Evolutionary conservation across 2,888 invertebrate genomes (phyloP), one percentile per base, ranked within the genome.

Genomic region (Eristalinus aeneus): DNA sequence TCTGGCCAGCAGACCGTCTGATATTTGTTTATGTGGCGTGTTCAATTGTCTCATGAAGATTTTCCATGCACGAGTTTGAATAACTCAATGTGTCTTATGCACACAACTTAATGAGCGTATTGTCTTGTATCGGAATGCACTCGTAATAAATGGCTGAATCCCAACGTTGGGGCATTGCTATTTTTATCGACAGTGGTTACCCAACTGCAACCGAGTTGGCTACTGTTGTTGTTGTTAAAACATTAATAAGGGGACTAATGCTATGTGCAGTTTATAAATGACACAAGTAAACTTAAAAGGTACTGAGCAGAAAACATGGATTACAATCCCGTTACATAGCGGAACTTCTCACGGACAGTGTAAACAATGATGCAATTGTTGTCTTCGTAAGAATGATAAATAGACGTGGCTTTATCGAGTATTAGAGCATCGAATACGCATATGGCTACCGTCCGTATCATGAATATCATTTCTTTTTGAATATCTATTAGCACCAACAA

Each of bases 1-100:
- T 85, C 80, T 85, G 84, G 84, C 71, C 27, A 58, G 39, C 84
- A 85, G 84, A 76, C 80, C 61, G 65, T 68, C 34, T 68, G 65
- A 39, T 69, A 20, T 8, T 75, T 84, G 67, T 80, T 85, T 85
- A 78, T 60, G 23, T 63, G 74, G 9, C 53, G 53, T 64, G n/a
- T 36, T 39, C 16, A 12, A 69, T 64, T 74, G 39, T 36, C 23
- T 53, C 34, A 10, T 31, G 10, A 34, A 12, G 36, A 54, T 61
- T 77, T 69, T 63, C 63, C 63, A 60, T 63, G 64, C 23, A 53
- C 56, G 22, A 20, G 58, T 72, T 72, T 23, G 10, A 54, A 27
- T 31, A 46, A 46, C 58, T 60, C 16, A 54, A 69, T 68, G 54
- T 3, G 76, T 39, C 20, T 8, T 76, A 31, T 54, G 53, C 61